Conservation (phyloP, 2,113 vertebrate species). For the Aythya baeri region DNA sequence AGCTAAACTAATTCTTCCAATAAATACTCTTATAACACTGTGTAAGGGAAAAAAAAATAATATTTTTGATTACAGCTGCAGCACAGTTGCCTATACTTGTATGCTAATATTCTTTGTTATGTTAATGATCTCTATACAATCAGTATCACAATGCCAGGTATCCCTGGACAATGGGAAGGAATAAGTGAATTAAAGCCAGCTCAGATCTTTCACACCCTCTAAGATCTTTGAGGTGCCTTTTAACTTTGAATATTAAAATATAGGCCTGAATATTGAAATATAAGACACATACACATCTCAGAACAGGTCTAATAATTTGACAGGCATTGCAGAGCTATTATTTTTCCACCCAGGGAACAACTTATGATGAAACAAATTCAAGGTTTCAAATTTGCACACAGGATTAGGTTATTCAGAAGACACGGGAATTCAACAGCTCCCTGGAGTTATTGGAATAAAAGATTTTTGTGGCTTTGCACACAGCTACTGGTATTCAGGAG, state of each 20-base stretch:
- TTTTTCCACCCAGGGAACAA: not conserved
- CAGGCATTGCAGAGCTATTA: not conserved
- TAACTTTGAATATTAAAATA: not conserved
- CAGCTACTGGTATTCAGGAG: not conserved
- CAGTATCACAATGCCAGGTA: not conserved
- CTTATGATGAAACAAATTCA: not conserved
- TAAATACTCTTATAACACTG: not conserved
- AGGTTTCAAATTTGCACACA: not conserved
- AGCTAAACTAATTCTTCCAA: not conserved
- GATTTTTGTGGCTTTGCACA: not conserved
- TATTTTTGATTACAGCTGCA: not conserved
- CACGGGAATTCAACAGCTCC: fast-evolving
- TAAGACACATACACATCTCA: fast-evolving
- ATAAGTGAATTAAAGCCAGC: not conserved
- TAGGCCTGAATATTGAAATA: not conserved
- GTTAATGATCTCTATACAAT: not conserved
- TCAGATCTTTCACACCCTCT: not conserved
- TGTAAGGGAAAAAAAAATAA: not conserved
- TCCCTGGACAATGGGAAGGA: not conserved
- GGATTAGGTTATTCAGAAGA: not conserved
- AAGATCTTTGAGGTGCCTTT: not conserved
- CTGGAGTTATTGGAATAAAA: not conserved
- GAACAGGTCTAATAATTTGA: not conserved
- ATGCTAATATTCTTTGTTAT: not conserved
- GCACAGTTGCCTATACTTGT: not conserved